These are phyloP conservation scores for Napeogenes inachia DNA, from an alignment of 2,888 invertebrate species.

Conservation along the genomic window DNA sequence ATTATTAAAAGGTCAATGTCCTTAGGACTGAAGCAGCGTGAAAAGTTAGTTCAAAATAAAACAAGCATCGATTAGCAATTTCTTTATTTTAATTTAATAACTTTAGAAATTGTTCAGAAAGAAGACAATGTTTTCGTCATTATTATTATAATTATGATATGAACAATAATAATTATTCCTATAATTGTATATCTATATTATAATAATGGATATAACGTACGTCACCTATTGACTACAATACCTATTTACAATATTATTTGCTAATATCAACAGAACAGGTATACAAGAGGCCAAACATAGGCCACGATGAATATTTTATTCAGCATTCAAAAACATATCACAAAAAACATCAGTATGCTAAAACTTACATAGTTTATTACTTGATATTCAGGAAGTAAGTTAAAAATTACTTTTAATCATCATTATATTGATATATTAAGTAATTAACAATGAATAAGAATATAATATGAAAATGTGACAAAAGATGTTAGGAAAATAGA, in stretches of 20 bases:
- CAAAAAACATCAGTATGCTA: slow-evolving; percentile 1
- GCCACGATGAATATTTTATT: slow-evolving; percentile 48
- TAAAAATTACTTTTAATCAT: too few species aligned
- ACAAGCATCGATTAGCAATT: slow-evolving; percentile 71
- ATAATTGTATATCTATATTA: slow-evolving; percentile 70
- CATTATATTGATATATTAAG: too few species aligned
- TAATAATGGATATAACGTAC: slow-evolving; percentile 67
- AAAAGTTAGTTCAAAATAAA: slow-evolving; percentile 36
- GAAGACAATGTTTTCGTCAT: slow-evolving; percentile 80
- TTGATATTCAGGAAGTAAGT: too few species aligned
- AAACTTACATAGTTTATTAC: not conserved
- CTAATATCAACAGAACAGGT: slow-evolving; percentile 52
- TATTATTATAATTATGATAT: slow-evolving; percentile 83
- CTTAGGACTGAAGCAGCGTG: too few species aligned
- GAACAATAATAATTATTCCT: slow-evolving; percentile 80
- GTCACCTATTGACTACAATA: slow-evolving; percentile 62
- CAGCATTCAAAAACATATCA: slow-evolving; percentile 6
- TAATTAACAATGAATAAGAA: too few species aligned
- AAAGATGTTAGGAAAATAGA: too few species aligned
- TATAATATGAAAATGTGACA: too few species aligned
- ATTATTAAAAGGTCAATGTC: too few species aligned
- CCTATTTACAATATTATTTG: slow-evolving; percentile 59
- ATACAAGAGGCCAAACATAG: slow-evolving; percentile 43
- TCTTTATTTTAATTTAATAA: slow-evolving; percentile 79
- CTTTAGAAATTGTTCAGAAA: slow-evolving; percentile 88